These are phyloP conservation scores for Cryptocephalus moraei DNA, from an alignment of 2,888 invertebrate genomes.

Conservation along the genomic window DNA sequence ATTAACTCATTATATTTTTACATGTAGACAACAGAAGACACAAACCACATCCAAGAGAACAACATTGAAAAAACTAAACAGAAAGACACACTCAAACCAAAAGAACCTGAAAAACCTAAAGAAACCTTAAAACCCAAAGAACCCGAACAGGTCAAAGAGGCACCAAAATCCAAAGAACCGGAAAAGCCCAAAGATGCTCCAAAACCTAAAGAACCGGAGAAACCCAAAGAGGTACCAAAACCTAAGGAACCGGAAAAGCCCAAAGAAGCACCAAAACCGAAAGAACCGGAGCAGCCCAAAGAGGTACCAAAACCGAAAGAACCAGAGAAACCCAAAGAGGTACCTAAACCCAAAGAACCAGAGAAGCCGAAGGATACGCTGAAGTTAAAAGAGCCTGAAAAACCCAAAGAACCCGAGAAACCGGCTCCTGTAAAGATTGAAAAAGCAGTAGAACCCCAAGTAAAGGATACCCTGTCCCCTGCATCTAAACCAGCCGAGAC, in stretches of 20 bases:
- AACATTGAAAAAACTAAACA: neutral
- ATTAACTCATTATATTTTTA: no score
- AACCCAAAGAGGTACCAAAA: constrained; percentile 2
- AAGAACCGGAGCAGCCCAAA: constrained; percentile 28
- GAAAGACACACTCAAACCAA: constrained; percentile 22
- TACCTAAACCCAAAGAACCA: constrained; percentile 8
- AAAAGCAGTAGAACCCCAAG: constrained; percentile 19
- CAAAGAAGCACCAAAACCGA: constrained; percentile 5
- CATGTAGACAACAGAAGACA: no score
- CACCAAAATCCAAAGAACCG: constrained; percentile 8
- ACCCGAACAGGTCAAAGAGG: no score
- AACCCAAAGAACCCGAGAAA: constrained; percentile 1
- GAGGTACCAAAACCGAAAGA: constrained; percentile 17
- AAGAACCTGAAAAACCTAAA: constrained; percentile 24
- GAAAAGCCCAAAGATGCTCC: constrained; percentile 15
- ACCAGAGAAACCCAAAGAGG: constrained; percentile 2
- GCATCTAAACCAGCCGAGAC: constrained; percentile 22
- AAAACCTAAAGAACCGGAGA: constrained; percentile 16
- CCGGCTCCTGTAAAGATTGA: no score
- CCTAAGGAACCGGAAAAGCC: constrained; percentile 10
- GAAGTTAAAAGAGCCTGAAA: constrained; percentile 1
- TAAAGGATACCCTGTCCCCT: constrained; percentile 29
- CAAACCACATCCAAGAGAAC: no score
- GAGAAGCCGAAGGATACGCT: neutral
- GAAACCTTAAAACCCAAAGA: no score